These are phyloP conservation scores for Heteropelma amictum DNA, from an alignment of 2,888 invertebrate genomes.

Conservation along the genomic window DNA sequence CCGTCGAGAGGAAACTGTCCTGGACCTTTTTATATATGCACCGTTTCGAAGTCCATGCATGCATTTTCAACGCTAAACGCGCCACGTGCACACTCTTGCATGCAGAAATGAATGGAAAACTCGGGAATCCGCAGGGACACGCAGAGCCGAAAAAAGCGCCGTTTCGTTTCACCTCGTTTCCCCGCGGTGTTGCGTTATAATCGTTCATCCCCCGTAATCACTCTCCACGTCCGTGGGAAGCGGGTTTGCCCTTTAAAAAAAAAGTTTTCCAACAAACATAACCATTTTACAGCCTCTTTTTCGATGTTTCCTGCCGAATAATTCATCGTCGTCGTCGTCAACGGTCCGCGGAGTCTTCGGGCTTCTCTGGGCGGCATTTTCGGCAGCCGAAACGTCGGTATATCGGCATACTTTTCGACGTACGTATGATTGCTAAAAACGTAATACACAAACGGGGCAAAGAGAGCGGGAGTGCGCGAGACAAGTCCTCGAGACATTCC, in stretches of 20 bases:
- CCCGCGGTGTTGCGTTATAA: constrained; percentile 73
- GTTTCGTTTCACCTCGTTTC: constrained; percentile 76
- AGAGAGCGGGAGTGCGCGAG: constrained; percentile 53
- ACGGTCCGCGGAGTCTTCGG: constrained; percentile 2
- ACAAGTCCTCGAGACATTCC: constrained; percentile 61
- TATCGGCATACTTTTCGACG: constrained; percentile 5
- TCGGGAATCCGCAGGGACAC: constrained; percentile 36
- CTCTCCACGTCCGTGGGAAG: constrained; percentile 32
- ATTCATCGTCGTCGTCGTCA: too few species aligned
- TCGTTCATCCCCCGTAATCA: constrained; percentile 61
- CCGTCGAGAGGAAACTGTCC: constrained; percentile 35
- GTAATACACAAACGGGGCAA: constrained; percentile 27
- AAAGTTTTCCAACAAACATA: background rate
- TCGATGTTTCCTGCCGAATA: too few species aligned
- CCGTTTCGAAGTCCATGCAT: constrained; percentile 34
- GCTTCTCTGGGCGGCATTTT: constrained; percentile 20
- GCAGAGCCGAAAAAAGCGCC: too few species aligned
- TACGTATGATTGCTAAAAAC: constrained; percentile 11
- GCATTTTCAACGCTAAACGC: constrained; percentile 33
- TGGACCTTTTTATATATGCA: constrained; percentile 14
- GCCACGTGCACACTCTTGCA: background rate
- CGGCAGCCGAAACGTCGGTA: constrained; percentile 9
- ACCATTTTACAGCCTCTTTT: too few species aligned
- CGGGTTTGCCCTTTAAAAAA: background rate
- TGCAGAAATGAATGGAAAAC: constrained; percentile 17